Evolutionary conservation across 2,797 vertebrate genomes (phyloP).

Genomic region (Chlorospingus semifuscus): DNA sequence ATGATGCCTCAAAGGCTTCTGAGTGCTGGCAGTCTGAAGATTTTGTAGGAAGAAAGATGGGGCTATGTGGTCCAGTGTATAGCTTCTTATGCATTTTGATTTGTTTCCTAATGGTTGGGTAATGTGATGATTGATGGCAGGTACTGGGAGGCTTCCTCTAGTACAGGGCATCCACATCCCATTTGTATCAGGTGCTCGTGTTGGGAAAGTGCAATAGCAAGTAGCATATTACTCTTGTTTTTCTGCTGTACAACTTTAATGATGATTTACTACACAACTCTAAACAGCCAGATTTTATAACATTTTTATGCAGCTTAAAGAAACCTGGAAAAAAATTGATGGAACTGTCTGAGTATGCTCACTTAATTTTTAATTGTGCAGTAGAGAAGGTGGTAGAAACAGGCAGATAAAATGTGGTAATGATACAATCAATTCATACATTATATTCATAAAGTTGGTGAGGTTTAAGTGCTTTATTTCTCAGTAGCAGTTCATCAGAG

Average conservation of each 20-base stretch:
- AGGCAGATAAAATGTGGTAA: neutral
- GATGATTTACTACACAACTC: neutral
- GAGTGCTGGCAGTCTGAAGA: neutral
- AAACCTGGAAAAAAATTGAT: neutral
- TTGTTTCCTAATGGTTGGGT: neutral
- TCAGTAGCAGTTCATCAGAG: neutral
- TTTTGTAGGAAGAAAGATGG: neutral
- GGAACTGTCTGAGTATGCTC: neutral
- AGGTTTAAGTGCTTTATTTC: neutral
- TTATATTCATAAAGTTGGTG: neutral
- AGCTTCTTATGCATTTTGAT: neutral
- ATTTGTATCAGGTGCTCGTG: neutral
- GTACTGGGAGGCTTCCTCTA: neutral
- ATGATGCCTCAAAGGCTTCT: neutral
- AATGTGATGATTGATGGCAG: neutral
- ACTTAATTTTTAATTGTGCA: constrained; percentile 8
- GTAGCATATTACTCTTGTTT: neutral
- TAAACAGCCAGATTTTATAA: neutral
- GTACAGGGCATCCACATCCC: neutral
- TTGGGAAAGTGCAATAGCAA: neutral
- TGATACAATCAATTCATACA: neutral
- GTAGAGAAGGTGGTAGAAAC: neutral
- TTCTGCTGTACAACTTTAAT: neutral
- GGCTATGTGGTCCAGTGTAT: neutral
- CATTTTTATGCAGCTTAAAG: neutral